Evolutionary conservation across 2,113 vertebrate genomes (phyloP), one percentile per base, ranked within the genome.

Genomic region (Dolichallabes microphthalmus): DNA sequence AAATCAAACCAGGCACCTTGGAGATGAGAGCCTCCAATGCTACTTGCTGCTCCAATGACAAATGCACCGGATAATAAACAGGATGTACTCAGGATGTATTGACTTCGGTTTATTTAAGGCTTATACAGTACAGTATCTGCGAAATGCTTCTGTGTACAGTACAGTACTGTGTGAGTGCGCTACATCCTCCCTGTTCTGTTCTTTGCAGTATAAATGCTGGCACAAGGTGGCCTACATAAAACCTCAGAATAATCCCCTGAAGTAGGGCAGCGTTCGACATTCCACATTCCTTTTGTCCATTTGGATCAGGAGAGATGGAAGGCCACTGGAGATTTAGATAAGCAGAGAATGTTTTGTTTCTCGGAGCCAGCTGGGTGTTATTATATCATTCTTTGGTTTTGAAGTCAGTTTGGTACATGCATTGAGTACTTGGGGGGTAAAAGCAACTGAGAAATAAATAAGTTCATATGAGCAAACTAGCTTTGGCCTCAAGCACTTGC

Each of bases 201-300:
- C 88, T 80, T 88, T 74, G 90, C 85, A 89, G 88, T 91, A 90
- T 82, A 90, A 57, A 93, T 89, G 79, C 86, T 87, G 88, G 87
- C 89, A 55, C 89, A 90, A 75, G 71, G 22, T 89, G 94, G 90
- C 94, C 93, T 92, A 93, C 87, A 93, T 94, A 89, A 86, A 79
- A 90, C 88, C 88, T 91, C 90, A 91, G 92, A 94, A 92, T 93
- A 93, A 94, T 93, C 91, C 80, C 55, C 81, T 17, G 89, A 94
- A 93, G 89, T 92, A 92, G 94, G 94, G 90, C 93, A 94, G 14
- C 83, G 90, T 88, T 88, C 91, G 20, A 88, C 88, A 87, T 90
- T 90, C 92, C 90, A 87, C 87, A 85, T 90, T 91, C 85, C 81
- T 86, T 92, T 91, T 93, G 88, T 93, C 90, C 89, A 89, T 91